Evolutionary conservation across 2,113 vertebrate species (phyloP).

Genomic region (Lepisosteus oculatus): DNA sequence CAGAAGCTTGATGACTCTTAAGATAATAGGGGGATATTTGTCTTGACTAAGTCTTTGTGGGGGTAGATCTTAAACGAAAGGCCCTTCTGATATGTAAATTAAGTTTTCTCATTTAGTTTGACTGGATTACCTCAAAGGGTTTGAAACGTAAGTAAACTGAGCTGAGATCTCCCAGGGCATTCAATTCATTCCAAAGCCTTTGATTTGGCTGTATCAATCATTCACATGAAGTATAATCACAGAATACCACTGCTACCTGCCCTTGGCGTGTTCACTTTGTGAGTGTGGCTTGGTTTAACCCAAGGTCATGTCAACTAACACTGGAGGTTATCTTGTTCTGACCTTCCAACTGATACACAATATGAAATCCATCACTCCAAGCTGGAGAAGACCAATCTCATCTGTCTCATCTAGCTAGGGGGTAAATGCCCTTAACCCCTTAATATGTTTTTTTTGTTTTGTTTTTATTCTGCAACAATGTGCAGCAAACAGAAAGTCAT

Average conservation of each 20-base stretch:
- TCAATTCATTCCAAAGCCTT: neutral
- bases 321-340: slow-evolving; percentile 3
- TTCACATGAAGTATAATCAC: slow-evolving; percentile 10
- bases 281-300: neutral
- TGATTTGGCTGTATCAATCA: neutral
- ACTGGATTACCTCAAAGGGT: slow-evolving; percentile 26
- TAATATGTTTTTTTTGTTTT: slow-evolving; percentile 53
- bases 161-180: slow-evolving; percentile 12
- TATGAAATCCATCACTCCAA: slow-evolving; percentile 46
- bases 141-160: neutral
- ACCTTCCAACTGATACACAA: slow-evolving; percentile 3
- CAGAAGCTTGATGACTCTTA: too few relatives aligned
- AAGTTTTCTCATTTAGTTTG: neutral
- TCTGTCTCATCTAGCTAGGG: slow-evolving; percentile 63
- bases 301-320: slow-evolving; percentile 24
- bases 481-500: slow-evolving; percentile 49
- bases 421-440: slow-evolving; percentile 64
- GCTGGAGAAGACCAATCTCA: slow-evolving; percentile 49
- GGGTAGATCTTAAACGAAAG: too few relatives aligned
- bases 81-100: slow-evolving; percentile 1
- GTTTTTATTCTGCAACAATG: slow-evolving; percentile 46
- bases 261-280: neutral
- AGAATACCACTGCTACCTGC: neutral
- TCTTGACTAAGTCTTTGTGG: too few relatives aligned
- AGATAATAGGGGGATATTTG: neutral